phyloP scores from a whole-genome alignment of 2,888 invertebrate species.

The Sussaba pulchella region DNA sequence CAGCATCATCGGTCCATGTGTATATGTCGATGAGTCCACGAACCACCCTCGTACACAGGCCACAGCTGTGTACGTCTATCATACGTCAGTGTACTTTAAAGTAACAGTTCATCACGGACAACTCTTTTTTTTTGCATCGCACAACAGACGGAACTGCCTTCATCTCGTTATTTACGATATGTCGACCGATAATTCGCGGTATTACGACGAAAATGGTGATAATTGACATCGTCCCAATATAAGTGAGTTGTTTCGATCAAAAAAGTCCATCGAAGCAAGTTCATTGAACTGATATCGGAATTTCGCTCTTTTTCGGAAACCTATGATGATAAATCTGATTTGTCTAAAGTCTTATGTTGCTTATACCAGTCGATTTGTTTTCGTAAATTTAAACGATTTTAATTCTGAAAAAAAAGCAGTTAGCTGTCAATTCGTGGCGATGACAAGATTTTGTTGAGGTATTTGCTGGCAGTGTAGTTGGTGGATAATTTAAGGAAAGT shows the following conservation, averaged over 20 bases:
- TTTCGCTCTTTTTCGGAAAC: background rate
- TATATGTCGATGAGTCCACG: no score
- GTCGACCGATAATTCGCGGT: constrained; percentile 31
- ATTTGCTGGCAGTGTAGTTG: background rate
- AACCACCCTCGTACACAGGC: background rate
- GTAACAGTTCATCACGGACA: background rate
- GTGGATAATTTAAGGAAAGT: background rate
- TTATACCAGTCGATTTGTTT: constrained; percentile 10
- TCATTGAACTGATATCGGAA: constrained; percentile 14
- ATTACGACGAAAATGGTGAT: constrained; percentile 40
- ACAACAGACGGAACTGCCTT: constrained; percentile 27
- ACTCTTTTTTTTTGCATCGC: constrained; percentile 8
- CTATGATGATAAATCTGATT: no score
- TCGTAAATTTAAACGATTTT: constrained; percentile 6
- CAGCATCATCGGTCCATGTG: no score
- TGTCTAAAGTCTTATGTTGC: background rate
- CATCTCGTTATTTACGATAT: constrained; percentile 54
- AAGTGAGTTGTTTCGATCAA: constrained; percentile 53
- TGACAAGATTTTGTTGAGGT: no score
- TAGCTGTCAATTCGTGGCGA: no score
- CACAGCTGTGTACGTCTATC: constrained; percentile 8
- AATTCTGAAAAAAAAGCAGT: background rate
- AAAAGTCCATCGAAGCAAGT: constrained; percentile 36
- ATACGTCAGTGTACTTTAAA: background rate
- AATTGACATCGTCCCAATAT: constrained; percentile 44